These are phyloP conservation scores for Palythoa heliodiscus DNA, from an alignment of 92 coral and sea anemone genomes.

Conservation along the genomic window DNA sequence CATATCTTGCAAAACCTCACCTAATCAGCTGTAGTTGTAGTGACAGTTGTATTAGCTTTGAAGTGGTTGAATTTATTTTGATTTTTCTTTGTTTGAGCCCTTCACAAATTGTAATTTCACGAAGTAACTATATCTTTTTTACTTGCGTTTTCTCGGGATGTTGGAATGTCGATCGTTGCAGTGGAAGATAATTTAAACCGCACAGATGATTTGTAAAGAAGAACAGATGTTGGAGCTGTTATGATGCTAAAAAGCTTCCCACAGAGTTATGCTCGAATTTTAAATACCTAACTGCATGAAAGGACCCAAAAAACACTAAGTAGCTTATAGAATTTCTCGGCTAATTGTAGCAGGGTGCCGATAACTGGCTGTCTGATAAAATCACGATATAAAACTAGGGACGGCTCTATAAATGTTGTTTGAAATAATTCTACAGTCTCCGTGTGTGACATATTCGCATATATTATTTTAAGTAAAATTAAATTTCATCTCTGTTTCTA, in stretches of 20 bases:
- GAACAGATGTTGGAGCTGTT: slow-evolving; percentile 37
- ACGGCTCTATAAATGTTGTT: not conserved
- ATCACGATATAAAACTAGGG: not conserved
- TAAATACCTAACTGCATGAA: slow-evolving; percentile 9
- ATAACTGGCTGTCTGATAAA: not conserved
- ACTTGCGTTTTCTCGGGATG: not conserved
- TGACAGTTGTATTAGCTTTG: not conserved
- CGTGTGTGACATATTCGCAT: no score
- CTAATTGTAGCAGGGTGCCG: not conserved
- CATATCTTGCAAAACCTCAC: not conserved
- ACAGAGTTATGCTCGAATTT: slow-evolving; percentile 32
- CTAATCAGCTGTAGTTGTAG: not conserved
- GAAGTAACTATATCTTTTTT: not conserved
- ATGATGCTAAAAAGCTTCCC: slow-evolving; percentile 19
- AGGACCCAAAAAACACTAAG: slow-evolving; percentile 5
- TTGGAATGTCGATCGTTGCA: not conserved
- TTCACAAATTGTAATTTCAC: not conserved
- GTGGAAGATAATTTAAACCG: not conserved
- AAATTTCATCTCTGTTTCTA: slow-evolving; percentile 6
- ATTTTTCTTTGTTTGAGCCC: not conserved
- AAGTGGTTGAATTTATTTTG: not conserved
- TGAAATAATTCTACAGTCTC: not conserved
- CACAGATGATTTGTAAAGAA: slow-evolving; percentile 31
- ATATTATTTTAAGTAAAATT: not conserved
- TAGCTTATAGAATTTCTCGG: not conserved